Percentiles rank a stretch among this genome's conserved stretches.
Conservation (phyloP, 2,888 invertebrate species). For the Pristionchus mayeri region DNA sequence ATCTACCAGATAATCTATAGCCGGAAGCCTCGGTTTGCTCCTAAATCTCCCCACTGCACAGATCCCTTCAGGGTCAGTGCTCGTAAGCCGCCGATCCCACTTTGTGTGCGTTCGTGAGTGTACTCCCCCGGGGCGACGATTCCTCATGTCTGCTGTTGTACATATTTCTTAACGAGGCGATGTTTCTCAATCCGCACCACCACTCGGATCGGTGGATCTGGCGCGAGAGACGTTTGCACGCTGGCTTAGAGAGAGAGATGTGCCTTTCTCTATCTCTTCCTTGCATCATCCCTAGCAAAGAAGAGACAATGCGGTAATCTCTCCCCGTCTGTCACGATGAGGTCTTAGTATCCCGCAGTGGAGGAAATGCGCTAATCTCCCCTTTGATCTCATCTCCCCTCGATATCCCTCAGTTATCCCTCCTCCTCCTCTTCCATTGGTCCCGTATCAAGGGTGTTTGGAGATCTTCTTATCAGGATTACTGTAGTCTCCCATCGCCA, state of each 20-base stretch:
- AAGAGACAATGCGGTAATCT: not conserved
- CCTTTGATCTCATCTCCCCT: slow-evolving; percentile 18
- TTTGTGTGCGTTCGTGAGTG: slow-evolving; percentile 4
- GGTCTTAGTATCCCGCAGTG: not conserved
- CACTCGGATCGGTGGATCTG: not conserved
- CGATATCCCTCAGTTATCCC: not conserved
- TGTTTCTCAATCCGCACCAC: not conserved
- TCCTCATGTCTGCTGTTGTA: not conserved
- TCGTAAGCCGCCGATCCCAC: slow-evolving; percentile 18
- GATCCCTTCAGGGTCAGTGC: slow-evolving; percentile 30
- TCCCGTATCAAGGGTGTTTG: slow-evolving; percentile 19
- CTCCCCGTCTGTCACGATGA: slow-evolving; percentile 29
- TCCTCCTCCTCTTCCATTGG: not conserved
- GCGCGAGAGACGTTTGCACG: not conserved
- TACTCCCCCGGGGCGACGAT: not conserved
- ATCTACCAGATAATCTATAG: not conserved
- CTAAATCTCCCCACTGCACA: not conserved
- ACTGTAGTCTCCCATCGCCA: slow-evolving; percentile 8
- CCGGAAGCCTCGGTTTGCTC: not conserved
- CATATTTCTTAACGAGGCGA: slow-evolving; percentile 6
- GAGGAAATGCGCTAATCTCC: slow-evolving; percentile 9
- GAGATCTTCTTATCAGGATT: slow-evolving; percentile 37
- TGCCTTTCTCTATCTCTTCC: not conserved
- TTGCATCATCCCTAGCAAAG: not conserved
- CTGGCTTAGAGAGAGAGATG: not conserved